These are phyloP conservation scores for Rissa tridactyla DNA, from an alignment of 2,113 vertebrate genomes.

Conservation along the genomic window DNA sequence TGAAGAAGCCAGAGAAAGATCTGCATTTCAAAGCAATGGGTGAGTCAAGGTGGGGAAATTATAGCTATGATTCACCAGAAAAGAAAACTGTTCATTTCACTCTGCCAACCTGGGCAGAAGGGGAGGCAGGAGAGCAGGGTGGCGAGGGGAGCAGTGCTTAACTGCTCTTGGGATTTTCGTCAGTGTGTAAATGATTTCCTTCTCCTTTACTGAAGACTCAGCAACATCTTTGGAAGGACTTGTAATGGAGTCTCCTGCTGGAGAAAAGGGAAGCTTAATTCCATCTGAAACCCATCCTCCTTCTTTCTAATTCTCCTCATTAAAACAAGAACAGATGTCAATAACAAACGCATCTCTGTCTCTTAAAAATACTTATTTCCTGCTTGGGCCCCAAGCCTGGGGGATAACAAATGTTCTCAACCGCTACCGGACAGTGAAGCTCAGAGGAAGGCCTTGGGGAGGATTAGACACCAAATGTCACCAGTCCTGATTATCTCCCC, in stretches of 20 bases:
- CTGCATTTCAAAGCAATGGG: conserved; percentile 15
- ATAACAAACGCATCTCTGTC: not conserved
- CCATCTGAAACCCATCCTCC: not conserved
- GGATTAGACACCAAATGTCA: conserved; percentile 1
- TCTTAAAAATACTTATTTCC: conserved; percentile 26
- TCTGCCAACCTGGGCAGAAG: not conserved
- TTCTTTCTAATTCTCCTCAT: conserved; percentile 19
- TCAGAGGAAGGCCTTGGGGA: not conserved
- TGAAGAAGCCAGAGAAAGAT: not conserved
- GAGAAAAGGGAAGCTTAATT: not conserved
- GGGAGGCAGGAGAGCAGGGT: not conserved
- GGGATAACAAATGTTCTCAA: conserved; percentile 13
- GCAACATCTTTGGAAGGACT: not conserved
- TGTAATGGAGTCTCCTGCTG: not conserved
- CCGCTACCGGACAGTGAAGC: not conserved
- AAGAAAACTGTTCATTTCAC: not conserved
- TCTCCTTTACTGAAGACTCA: not conserved
- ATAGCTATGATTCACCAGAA: not conserved
- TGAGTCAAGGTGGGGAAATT: conserved; percentile 3
- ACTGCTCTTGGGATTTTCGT: conserved; percentile 7
- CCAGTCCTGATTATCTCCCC: not conserved
- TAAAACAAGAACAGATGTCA: conserved; percentile 30
- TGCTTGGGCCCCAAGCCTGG: not conserved
- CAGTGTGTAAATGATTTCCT: not conserved
- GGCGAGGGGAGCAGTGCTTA: not conserved